phyloP scores from a whole-genome alignment of 2,797 vertebrate genomes.

The Brachyrhaphis roseni region DNA sequence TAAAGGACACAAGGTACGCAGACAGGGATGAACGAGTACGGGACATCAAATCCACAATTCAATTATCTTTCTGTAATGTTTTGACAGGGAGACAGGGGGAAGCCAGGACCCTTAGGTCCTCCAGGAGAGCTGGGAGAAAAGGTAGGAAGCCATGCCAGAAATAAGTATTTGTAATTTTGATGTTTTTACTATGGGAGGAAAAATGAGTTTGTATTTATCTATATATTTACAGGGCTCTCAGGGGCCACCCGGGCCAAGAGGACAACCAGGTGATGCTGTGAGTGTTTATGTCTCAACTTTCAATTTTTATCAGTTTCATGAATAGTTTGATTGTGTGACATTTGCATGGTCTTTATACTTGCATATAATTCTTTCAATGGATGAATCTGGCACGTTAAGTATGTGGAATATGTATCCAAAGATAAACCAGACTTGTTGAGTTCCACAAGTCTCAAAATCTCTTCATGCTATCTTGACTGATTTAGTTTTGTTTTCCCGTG shows the following conservation, averaged over 20 bases:
- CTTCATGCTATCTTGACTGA: background rate
- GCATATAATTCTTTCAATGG: too few species aligned
- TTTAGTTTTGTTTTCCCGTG: background rate
- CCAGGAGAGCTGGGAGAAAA: constrained; percentile 87
- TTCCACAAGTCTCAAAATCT: background rate
- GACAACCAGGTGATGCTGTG: constrained; percentile 93
- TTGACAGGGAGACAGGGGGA: constrained; percentile 88
- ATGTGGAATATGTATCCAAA: too few species aligned
- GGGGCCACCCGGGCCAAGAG: constrained; percentile 91
- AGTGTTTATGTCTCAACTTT: constrained; percentile 48
- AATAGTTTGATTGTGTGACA: background rate
- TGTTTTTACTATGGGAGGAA: background rate
- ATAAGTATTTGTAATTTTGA: background rate
- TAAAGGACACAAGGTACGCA: constrained; percentile 88
- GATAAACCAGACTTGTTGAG: too few species aligned
- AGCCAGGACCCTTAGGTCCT: constrained; percentile 84
- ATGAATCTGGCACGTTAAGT: too few species aligned
- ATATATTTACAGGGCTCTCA: constrained; percentile 86
- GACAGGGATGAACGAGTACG: constrained; percentile 48
- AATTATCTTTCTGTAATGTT: background rate
- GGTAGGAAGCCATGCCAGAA: constrained; percentile 71
- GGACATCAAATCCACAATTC: background rate
- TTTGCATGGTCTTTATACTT: background rate
- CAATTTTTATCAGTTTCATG: background rate
- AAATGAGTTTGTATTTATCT: background rate